Evolutionary conservation across 2,797 vertebrate species (phyloP).

Genomic region (Gobio occitaniae): DNA sequence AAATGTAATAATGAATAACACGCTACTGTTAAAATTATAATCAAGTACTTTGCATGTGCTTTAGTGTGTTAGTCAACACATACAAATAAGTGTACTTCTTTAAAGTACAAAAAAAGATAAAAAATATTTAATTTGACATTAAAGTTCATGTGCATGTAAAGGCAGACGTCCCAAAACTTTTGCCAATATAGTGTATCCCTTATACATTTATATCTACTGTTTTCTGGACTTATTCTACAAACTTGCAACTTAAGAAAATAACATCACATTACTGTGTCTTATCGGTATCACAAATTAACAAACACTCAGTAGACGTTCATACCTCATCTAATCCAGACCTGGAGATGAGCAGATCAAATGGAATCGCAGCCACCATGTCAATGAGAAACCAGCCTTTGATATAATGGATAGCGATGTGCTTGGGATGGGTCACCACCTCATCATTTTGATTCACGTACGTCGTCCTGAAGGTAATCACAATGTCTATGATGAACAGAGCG

Average conservation of each 20-base stretch:
- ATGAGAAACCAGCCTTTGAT: conserved; percentile 98
- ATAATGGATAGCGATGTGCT: conserved; percentile 91
- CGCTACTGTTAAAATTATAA: no score
- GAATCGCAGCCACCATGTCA: conserved; percentile 94
- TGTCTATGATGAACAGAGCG: conserved; percentile 95
- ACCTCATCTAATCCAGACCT: conserved; percentile 94
- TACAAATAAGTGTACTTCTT: no score
- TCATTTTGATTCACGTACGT: conserved; percentile 93
- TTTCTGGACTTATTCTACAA: not conserved
- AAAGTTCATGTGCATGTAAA: no score
- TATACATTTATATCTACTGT: not conserved
- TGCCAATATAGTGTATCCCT: not conserved
- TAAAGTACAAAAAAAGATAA: no score
- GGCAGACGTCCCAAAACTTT: no score
- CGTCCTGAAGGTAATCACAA: conserved; percentile 95
- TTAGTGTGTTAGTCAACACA: no score
- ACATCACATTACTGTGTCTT: not conserved
- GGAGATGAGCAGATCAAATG: conserved; percentile 96
- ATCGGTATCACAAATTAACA: not conserved
- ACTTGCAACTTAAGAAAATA: not conserved
- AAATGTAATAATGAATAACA: no score
- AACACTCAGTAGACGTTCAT: conserved; percentile 17
- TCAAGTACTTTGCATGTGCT: no score
- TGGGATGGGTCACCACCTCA: conserved; percentile 91
- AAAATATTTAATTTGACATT: no score